These are phyloP conservation scores for Diacarnus erythraeanus DNA, from an alignment of 37 sponge, comb jelly and placozoan genomes.

Conservation along the genomic window DNA sequence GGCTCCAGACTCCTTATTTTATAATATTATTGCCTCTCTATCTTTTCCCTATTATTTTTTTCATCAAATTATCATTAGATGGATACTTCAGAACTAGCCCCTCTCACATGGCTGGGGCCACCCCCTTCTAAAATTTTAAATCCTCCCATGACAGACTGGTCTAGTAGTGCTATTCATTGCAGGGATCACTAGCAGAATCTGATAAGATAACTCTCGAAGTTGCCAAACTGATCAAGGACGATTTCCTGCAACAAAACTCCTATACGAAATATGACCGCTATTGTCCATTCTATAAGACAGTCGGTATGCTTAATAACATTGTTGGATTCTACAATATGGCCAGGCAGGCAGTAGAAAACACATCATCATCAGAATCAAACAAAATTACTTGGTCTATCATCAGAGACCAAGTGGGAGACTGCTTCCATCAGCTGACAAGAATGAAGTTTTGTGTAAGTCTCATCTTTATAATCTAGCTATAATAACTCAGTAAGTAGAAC, in stretches of 20 bases:
- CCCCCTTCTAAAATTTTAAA: too few relatives aligned
- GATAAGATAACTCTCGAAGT: constrained; percentile 97
- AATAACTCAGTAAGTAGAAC: neutral
- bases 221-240: constrained; percentile 97
- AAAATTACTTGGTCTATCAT: constrained; percentile 97
- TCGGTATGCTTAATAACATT: constrained; percentile 95
- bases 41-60: too few relatives aligned
- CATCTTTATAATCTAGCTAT: neutral
- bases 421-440: constrained; percentile 84
- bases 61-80: too few relatives aligned
- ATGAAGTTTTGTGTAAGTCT: constrained; percentile 94
- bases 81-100: too few relatives aligned
- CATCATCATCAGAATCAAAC: constrained; percentile 80
- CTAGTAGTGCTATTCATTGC: too few relatives aligned
- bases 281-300: constrained; percentile 99
- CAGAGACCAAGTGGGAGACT: constrained; percentile 77
- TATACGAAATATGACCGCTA: constrained; percentile 93
- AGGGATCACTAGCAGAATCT: constrained; percentile 94
- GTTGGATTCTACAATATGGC: constrained; percentile 92
- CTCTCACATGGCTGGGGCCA: too few relatives aligned
- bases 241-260: constrained; percentile 98
- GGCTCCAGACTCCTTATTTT: too few relatives aligned
- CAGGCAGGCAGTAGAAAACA: constrained; percentile 90
- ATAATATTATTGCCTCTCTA: too few relatives aligned
- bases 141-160: too few relatives aligned